Base-by-base conservation (phyloP, 2,113 vertebrate genomes). In the Sterna hirundo region DNA sequence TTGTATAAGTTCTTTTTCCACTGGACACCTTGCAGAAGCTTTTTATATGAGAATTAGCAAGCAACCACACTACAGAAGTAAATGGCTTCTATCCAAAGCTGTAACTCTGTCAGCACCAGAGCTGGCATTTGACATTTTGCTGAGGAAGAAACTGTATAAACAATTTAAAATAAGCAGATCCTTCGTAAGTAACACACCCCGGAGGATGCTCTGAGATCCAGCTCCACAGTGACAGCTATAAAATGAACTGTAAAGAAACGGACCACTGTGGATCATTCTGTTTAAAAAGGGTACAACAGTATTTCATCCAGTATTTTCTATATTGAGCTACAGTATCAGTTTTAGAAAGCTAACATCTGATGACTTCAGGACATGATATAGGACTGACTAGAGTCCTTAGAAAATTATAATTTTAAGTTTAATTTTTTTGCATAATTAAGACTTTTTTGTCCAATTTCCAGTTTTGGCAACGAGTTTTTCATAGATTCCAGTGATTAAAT, bases 291-390 rank as follows among this genome's bases (percentile, higher is more conserved):
- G 17, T 29, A 38, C 29, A 51, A 34, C 0, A 61, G 9, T 30
- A 78, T 47, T 77, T 80, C 12, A 61, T 70, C 27, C 62, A 65
- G 0, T 34, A 58, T 57, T 44, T 93, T 89, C 54, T 55, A 23
- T 27, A 44, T 2, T 86, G 60, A 86, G 34, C 40, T 66, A 55
- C 25, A 44, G 11, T 34, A 13, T 40, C 78, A 66, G 58, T 49
- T 83, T 69, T 77, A 69, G 38, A 88, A 85, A 79, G 22, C 52
- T 54, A 78, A 54, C 22, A 54, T 44, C 49, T 65, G 30, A 74
- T 29, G 27, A 83, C 29, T 91, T 88, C 19, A 66, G 58, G 40
- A 70, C 15, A 76, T 0, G 3, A 62, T 11, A 75, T 0, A 0
- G 25, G 40, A 79, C 36, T 60, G 21, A 86, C 34, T 10, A 72